Evolutionary conservation across 2,113 vertebrate genomes (phyloP).

Genomic region (Platichthys flesus): DNA sequence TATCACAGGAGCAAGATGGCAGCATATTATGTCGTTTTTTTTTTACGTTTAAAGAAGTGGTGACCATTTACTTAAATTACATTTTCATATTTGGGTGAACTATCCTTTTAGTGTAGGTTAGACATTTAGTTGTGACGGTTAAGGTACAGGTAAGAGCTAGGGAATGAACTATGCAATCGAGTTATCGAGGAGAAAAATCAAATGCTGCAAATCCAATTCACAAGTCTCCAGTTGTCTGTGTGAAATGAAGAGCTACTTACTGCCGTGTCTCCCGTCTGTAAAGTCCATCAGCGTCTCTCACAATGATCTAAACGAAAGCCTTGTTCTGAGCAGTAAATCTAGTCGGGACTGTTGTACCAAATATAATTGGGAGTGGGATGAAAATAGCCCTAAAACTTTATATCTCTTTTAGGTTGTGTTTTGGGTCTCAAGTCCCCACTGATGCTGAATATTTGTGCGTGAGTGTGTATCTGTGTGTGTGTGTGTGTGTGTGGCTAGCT

Average conservation of each 20-base stretch:
- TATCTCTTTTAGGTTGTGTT: conserved; percentile 61
- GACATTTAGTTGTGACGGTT: too few relatives aligned
- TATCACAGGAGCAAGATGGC: too few relatives aligned
- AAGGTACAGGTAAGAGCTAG: too few relatives aligned
- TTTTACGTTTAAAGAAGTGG: too few relatives aligned
- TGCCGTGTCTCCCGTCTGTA: conserved; percentile 14
- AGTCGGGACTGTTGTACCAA: conserved; percentile 29
- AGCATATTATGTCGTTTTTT: too few relatives aligned
- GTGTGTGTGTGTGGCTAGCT: conserved; percentile 68
- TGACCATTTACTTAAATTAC: too few relatives aligned
- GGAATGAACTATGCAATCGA: too few relatives aligned
- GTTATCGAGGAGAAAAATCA: conserved; percentile 67
- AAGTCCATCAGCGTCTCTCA: conserved; percentile 29
- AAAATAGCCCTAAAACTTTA: conserved; percentile 59
- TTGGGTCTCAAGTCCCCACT: conserved; percentile 60
- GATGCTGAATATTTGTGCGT: conserved; percentile 56
- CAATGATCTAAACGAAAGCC: conserved; percentile 33
- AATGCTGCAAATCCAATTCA: conserved; percentile 65
- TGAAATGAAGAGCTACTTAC: conserved; percentile 31
- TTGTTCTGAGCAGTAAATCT: conserved; percentile 37
- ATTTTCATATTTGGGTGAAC: too few relatives aligned
- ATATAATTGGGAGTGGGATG: conserved; percentile 43
- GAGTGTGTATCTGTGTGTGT: conserved; percentile 11
- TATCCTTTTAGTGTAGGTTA: too few relatives aligned
- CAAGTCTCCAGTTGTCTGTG: conserved; percentile 41